These are phyloP conservation scores for Coelogynopora nodosa DNA, from an alignment of 2,888 invertebrate genomes.

Conservation along the genomic window DNA sequence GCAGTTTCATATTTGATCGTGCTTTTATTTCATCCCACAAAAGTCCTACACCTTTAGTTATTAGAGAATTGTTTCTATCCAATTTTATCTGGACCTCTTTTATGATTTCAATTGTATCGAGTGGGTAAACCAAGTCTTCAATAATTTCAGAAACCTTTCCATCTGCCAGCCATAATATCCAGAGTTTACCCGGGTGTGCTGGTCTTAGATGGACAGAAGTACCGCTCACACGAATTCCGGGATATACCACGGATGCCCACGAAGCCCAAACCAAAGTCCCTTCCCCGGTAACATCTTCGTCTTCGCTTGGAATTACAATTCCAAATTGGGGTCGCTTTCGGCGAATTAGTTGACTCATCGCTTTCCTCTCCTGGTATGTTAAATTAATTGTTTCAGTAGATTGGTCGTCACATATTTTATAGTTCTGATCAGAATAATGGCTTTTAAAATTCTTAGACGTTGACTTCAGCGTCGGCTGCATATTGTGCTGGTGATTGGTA, in stretches of 20 bases:
- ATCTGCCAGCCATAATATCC: constrained; percentile 25
- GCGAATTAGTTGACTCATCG: background rate
- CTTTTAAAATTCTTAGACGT: background rate
- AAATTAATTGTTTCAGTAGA: background rate
- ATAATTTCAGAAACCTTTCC: constrained; percentile 19
- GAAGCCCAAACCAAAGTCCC: constrained; percentile 22
- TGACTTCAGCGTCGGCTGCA: background rate
- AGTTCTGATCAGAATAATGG: background rate
- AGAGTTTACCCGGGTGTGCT: background rate
- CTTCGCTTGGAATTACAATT: background rate
- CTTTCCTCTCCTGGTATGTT: background rate
- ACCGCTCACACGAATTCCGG: background rate
- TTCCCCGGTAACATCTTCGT: background rate
- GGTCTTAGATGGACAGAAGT: background rate
- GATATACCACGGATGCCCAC: background rate
- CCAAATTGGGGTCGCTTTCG: background rate
- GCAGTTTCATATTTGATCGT: background rate
- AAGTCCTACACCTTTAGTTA: background rate
- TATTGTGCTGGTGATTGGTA: background rate
- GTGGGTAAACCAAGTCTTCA: background rate
- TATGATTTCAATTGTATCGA: background rate
- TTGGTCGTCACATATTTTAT: background rate
- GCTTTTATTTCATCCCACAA: background rate
- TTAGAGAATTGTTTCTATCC: background rate
- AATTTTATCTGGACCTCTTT: background rate